Base-by-base conservation (phyloP, 2,797 vertebrate species). In the Enteromius treurensis region DNA sequence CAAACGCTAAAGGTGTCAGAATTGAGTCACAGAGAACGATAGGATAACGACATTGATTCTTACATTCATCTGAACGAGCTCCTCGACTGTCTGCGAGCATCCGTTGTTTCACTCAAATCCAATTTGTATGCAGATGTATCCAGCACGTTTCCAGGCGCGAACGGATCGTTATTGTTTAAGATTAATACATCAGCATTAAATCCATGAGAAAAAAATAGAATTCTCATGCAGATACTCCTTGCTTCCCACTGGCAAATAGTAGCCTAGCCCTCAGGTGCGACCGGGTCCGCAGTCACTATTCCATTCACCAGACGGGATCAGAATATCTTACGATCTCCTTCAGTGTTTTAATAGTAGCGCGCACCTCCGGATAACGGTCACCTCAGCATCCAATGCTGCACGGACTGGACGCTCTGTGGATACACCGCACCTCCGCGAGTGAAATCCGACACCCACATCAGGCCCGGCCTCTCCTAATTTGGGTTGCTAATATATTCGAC, bases 401-500 rank as follows among this genome's bases (percentile, higher is more conserved):
- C 51, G 83, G 79, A 60, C 84, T 86, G 70, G 81, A 86, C 82
- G 85, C 85, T 87, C 81, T 88, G 88, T 76, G 84, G 88, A 90
- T 86, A 88, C 89, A 84, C 90, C 82, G 90, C 93, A 90, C 90
- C 93, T 91, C 93, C 85, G 87, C 77, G 81, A 91, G 86, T 93
- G 93, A 93, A 94, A 94, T 89, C 88, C 85, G 91, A 94, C 90
- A 91, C 88, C 86, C 88, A 85, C 84, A 91, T 90, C 83, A 92
- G 91, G 90, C 90, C 92, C 93, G 84, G 90, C 92, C 93, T 91
- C 91, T 86, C 67, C 87, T 83, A 86, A 91, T 90, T 89, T 88
- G 90, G 89, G 80, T 88, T 88, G 91, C 88, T 94, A 92, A 94
- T 95, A 92, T 94, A 94, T 95, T 93, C 86, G 87, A 90, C 90